Conservation (phyloP, 2,888 invertebrate genomes). For the Eutolmus rufibarbis region DNA sequence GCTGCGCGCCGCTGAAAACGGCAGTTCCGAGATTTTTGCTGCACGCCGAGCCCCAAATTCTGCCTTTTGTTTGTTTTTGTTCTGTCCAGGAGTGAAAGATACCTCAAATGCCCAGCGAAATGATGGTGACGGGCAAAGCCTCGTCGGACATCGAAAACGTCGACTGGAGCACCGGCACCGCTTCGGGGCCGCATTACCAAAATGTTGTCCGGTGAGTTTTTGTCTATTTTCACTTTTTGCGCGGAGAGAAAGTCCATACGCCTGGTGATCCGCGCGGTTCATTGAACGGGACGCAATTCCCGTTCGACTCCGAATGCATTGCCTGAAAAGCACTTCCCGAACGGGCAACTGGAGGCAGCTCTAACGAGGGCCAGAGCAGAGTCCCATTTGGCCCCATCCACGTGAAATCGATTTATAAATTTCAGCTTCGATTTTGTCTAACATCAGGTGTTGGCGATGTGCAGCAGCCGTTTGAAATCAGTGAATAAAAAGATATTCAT, state of each 20-base stretch:
- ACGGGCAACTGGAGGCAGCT: not conserved
- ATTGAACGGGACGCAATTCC: not conserved
- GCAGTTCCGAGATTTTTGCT: not conserved
- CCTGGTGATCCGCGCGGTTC: not conserved
- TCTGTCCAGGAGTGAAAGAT: not conserved
- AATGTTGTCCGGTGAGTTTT: slow-evolving; percentile 59
- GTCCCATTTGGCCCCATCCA: not conserved
- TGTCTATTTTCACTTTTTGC: not conserved
- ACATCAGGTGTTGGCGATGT: not conserved
- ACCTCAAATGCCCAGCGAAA: slow-evolving; percentile 70
- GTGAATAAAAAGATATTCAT: too few relatives aligned
- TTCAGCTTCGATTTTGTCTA: not conserved
- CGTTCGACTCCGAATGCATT: not conserved
- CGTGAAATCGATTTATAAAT: not conserved
- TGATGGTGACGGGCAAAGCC: slow-evolving; percentile 71
- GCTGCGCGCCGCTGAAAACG: not conserved
- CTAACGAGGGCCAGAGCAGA: not conserved
- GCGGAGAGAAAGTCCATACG: not conserved
- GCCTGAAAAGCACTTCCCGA: not conserved
- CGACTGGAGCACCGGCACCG: slow-evolving; percentile 66
- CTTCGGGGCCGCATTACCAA: slow-evolving; percentile 60
- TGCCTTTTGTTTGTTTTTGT: not conserved
- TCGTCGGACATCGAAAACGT: slow-evolving; percentile 73
- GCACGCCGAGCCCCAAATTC: not conserved
- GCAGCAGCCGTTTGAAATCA: not conserved